These are phyloP conservation scores for Dicrurus megarhynchus DNA, from an alignment of 2,113 vertebrate species.

Conservation along the genomic window DNA sequence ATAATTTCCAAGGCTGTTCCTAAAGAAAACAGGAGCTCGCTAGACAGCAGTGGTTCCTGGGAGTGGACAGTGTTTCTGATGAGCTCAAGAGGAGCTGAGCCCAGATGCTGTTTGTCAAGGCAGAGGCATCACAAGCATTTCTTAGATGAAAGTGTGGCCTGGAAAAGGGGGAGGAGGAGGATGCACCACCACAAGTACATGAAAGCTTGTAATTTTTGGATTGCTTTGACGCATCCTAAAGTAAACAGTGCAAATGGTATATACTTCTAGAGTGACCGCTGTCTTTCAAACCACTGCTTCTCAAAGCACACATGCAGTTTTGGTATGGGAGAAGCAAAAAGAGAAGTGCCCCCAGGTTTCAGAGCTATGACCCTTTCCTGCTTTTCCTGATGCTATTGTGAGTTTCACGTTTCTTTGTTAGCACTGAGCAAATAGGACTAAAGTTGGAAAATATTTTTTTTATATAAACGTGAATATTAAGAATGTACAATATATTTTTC, in stretches of 20 bases:
- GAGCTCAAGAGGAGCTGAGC: background rate
- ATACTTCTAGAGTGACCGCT: background rate
- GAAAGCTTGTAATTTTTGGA: background rate
- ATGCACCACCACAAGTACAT: background rate
- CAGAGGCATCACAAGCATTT: background rate
- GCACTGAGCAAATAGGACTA: background rate
- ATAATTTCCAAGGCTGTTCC: background rate
- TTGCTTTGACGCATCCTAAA: background rate
- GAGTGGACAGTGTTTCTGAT: background rate
- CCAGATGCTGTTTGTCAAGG: background rate
- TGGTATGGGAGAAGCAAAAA: background rate
- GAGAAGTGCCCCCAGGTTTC: fast-evolving
- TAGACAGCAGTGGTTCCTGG: background rate
- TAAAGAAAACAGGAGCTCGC: background rate
- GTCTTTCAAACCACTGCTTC: background rate
- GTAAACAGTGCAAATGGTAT: background rate
- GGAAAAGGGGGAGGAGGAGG: background rate
- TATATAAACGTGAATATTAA: background rate
- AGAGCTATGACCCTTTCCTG: background rate
- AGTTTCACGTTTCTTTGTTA: background rate
- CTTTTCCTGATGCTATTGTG: fast-evolving
- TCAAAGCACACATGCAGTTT: background rate
- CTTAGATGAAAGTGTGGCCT: background rate
- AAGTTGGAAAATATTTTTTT: background rate
- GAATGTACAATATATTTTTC: background rate